These are phyloP conservation scores for Sisyra terminalis DNA, from an alignment of 2,888 invertebrate genomes.

Conservation along the genomic window DNA sequence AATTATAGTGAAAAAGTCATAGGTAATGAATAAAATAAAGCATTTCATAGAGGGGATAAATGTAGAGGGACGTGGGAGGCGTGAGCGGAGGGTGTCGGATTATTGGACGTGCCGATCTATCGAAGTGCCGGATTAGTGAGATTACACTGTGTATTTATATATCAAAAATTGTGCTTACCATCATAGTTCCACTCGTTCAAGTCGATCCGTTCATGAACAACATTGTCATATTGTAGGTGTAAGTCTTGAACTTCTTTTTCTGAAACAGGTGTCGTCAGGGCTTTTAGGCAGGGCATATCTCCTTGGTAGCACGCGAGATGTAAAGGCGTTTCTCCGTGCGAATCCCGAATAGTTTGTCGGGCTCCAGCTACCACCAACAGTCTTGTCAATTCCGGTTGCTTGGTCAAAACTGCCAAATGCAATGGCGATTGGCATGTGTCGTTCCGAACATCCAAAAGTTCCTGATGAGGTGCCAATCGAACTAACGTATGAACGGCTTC, in stretches of 20 bases:
- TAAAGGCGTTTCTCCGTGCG: constrained; percentile 69
- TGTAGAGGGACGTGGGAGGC: no score
- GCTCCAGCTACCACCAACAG: constrained; percentile 71
- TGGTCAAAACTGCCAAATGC: constrained; percentile 71
- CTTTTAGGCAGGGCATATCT: constrained; percentile 51
- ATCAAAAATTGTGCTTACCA: no score
- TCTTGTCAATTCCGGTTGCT: constrained; percentile 55
- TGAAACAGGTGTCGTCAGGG: constrained; percentile 50
- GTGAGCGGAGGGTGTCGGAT: no score
- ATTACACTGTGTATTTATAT: no score
- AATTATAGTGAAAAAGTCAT: no score
- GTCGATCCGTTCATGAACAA: constrained; percentile 32
- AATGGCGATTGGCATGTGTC: constrained; percentile 65
- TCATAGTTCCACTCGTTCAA: constrained; percentile 72
- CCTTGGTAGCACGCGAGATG: constrained; percentile 66
- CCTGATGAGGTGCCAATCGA: constrained; percentile 58
- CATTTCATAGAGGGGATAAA: no score
- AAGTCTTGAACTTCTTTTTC: constrained; percentile 26
- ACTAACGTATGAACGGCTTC: constrained; percentile 61
- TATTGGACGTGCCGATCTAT: no score
- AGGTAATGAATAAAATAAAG: no score
- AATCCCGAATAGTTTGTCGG: constrained; percentile 42
- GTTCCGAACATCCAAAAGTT: constrained; percentile 63
- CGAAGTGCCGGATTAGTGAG: no score
- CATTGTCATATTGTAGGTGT: constrained; percentile 16